Evolutionary conservation across 2,797 vertebrate genomes (phyloP), one percentile per base, ranked within the genome.

Genomic region (Gallinago stenura): DNA sequence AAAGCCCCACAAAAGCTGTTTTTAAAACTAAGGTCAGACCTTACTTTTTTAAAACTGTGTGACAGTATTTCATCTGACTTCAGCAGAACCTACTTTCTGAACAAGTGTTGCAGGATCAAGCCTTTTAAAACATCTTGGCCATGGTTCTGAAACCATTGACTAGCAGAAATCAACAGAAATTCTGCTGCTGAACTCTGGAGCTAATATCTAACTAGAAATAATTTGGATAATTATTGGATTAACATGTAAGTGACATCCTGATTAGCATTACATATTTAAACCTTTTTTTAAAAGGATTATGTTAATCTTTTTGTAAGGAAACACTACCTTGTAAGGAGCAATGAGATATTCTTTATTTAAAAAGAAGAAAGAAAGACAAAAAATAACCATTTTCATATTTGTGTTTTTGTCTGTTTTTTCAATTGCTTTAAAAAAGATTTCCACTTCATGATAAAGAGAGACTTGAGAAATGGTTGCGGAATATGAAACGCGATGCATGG

Each of bases 401-500:
- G 4, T 87, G 45, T 22, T 80, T 79, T 78, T 78, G 8, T 39
- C 83, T 95, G 19, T 58, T 72, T 72, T 66, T 77, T 57, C 10
- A 37, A 70, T 31, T 64, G 24, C 30, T 90, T 64, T 90, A 28
- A 68, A 61, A 87, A 96, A 99, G 99, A 50, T 99, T 99, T 97
- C 98, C 98, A 62, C 97, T 99, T 83, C 98, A 98, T 80, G 98
- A 99, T 93, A 98, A 98, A 95, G 95, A 98, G 84, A 98, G 98
- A 86, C 98, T 99, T 83, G 98, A 98, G 96, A 98, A 98, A 92
- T 99, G 99, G 99, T 86, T 99, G 91, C 96, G 98, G 96, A 99
- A 99, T 82, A 99, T 99, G 98, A 99, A 98, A 93, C 96, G 98
- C 39, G 98, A 98, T 78, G 97, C 98, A 0, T 99, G 99, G 99